A percentile compares a stretch with the other conserved stretches of the same genome.
phyloP scores from a whole-genome alignment of 2,888 invertebrate genomes.

The Frankliniella fusca region DNA sequence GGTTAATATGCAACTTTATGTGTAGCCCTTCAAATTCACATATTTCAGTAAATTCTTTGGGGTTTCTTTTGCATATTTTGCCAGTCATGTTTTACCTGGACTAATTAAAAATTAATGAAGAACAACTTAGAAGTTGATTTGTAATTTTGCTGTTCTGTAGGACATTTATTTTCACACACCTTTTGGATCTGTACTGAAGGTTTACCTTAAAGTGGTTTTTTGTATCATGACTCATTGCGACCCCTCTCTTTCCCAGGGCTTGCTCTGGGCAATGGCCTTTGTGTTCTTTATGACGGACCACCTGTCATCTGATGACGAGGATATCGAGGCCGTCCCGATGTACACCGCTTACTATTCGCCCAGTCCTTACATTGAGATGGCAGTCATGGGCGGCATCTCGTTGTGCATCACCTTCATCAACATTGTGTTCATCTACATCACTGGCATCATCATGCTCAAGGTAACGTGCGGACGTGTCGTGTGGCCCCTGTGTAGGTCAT shows the following conservation, averaged over 20 bases:
- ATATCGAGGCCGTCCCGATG: slow-evolving; percentile 38
- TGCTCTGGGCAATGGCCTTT: slow-evolving; percentile 61
- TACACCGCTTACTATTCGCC: slow-evolving; percentile 55
- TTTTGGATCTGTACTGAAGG: no score
- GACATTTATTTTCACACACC: background rate
- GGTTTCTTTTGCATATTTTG: no score
- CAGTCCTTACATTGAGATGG: slow-evolving; percentile 58
- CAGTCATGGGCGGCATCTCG: slow-evolving; percentile 62
- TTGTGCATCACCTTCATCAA: slow-evolving; percentile 69
- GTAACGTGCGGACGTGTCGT: slow-evolving; percentile 44
- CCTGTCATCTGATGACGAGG: slow-evolving; percentile 45
- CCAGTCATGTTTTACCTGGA: no score
- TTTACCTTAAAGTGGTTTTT: slow-evolving; percentile 5
- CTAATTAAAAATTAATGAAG: no score
- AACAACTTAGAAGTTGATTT: background rate
- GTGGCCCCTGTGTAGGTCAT: background rate
- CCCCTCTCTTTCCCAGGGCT: slow-evolving; percentile 50
- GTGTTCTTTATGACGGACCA: slow-evolving; percentile 52
- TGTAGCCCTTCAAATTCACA: no score
- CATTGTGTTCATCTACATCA: slow-evolving; percentile 65
- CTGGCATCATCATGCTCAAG: slow-evolving; percentile 67
- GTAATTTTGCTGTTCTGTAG: background rate
- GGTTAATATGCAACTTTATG: no score
- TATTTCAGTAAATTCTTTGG: no score
- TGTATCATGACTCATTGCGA: slow-evolving; percentile 29